Evolutionary conservation across 2,888 invertebrate genomes (phyloP).

Genomic region (Ormyrus rosae): DNA sequence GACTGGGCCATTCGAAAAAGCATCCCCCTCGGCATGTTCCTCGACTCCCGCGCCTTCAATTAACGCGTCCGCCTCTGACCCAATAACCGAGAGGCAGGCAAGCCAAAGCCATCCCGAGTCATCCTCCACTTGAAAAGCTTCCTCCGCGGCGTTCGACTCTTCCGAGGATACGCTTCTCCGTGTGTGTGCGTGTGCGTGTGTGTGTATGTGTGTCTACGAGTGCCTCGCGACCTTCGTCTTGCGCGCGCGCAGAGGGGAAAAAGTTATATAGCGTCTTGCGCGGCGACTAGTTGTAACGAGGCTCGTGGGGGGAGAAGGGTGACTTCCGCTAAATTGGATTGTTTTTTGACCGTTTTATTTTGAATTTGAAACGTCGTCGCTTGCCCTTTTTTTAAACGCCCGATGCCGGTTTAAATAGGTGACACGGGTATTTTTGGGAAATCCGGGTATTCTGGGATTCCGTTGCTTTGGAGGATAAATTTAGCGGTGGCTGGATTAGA

Average conservation of each 20-base stretch:
- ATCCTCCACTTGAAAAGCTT: too few species aligned
- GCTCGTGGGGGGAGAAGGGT: background rate
- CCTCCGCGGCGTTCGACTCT: conserved; percentile 12
- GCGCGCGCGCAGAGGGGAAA: background rate
- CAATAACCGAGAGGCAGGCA: too few species aligned
- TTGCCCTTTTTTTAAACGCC: too few species aligned
- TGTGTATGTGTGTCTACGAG: background rate
- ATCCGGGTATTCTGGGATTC: too few species aligned
- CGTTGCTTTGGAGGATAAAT: too few species aligned
- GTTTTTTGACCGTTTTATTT: background rate
- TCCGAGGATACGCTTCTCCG: conserved; percentile 32
- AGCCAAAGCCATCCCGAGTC: too few species aligned
- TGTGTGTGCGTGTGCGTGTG: background rate
- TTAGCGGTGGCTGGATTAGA: too few species aligned
- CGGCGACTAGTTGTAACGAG: background rate
- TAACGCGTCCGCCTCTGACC: background rate
- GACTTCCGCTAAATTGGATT: background rate
- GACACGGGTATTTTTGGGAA: too few species aligned
- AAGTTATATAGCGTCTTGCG: background rate
- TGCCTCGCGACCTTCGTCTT: conserved; percentile 16
- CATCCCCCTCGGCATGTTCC: background rate
- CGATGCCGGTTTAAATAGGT: too few species aligned
- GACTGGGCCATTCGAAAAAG: too few species aligned
- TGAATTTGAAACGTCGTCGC: too few species aligned
- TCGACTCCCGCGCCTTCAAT: conserved; percentile 19